phyloP scores from a whole-genome alignment of 2,797 vertebrate species.

The Steatocranus sp. region DNA sequence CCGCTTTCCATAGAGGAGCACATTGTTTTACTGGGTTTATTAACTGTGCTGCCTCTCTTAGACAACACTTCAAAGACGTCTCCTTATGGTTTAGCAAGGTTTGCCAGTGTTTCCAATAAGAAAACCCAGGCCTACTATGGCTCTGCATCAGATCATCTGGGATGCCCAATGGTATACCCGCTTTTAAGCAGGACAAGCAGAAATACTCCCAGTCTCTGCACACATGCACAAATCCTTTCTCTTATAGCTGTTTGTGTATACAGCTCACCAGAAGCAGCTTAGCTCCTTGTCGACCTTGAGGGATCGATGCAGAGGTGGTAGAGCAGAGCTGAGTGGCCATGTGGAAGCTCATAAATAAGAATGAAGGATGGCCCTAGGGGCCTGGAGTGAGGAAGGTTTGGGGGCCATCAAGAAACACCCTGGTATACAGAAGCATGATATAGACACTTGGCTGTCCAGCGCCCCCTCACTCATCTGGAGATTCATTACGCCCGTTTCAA shows the following conservation, averaged over 20 bases:
- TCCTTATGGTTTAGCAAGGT: background rate
- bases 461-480: constrained; percentile 59
- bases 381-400: constrained; percentile 38
- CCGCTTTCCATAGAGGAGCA: background rate
- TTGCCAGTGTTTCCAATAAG: background rate
- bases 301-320: constrained; percentile 67
- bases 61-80: background rate
- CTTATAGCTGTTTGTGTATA: constrained; percentile 20
- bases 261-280: constrained; percentile 41
- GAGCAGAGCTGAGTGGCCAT: constrained; percentile 62
- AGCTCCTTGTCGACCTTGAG: constrained; percentile 73
- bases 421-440: constrained; percentile 41
- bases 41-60: background rate
- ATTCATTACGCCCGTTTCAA: constrained; percentile 72
- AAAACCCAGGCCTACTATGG: constrained; percentile 14
- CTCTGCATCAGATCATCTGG: constrained; percentile 10
- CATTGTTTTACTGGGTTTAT: background rate
- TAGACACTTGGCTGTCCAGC: constrained; percentile 42
- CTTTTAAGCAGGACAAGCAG: constrained; percentile 13
- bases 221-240: background rate
- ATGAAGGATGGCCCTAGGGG: constrained; percentile 74
- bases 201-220: constrained; percentile 4
- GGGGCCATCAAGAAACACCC: constrained; percentile 58
- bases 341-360: constrained; percentile 80
- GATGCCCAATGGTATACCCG: constrained; percentile 24